These are phyloP conservation scores for Mungos mungo DNA, from an alignment of 2,113 vertebrate species.

Conservation along the genomic window DNA sequence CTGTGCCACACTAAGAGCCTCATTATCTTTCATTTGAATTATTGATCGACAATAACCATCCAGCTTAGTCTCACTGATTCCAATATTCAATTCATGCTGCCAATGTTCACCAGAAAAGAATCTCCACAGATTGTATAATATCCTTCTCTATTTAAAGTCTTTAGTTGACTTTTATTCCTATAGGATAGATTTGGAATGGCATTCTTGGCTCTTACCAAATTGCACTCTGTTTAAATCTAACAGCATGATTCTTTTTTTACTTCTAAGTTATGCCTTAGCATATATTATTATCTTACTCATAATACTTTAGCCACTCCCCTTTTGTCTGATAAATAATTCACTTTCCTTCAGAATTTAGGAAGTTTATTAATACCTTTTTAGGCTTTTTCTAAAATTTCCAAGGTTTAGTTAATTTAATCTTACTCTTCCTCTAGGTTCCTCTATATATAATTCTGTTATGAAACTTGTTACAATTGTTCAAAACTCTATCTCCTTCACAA, in stretches of 20 bases:
- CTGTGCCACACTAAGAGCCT: background rate
- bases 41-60: accelerated
- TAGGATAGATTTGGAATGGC: background rate
- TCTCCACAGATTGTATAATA: background rate
- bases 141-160: background rate
- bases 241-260: background rate
- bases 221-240: background rate
- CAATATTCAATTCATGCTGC: background rate
- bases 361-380: background rate
- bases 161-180: background rate
- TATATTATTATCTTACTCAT: background rate
- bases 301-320: background rate
- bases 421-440: background rate
- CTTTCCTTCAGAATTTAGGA: background rate
- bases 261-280: background rate
- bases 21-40: background rate
- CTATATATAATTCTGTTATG: background rate
- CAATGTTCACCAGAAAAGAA: background rate
- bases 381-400: background rate
- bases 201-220: background rate
- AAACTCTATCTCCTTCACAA: background rate
- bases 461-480: background rate
- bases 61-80: accelerated
- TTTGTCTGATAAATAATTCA: background rate
- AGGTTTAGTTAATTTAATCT: background rate